Conservation (phyloP, 1,140 invertebrate genomes). For the Saxidomus purpurata region DNA sequence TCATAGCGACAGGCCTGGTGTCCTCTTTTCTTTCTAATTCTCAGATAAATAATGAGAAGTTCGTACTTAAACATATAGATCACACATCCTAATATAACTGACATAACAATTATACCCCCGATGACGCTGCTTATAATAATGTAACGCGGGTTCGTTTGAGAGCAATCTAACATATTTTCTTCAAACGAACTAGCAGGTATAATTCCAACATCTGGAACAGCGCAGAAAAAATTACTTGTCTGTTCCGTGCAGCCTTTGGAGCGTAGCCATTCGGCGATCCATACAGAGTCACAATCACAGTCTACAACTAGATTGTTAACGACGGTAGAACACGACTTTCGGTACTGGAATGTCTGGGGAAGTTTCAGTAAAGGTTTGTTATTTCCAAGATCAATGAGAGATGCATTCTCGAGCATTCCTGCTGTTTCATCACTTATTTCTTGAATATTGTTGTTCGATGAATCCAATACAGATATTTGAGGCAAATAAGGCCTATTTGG, state of each 20-base stretch:
- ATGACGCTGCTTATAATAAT: background rate
- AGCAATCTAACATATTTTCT: background rate
- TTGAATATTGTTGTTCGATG: constrained; percentile 10
- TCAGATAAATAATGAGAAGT: constrained; percentile 19
- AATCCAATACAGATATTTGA: background rate
- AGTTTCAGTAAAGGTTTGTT: constrained; percentile 9
- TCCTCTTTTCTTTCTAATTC: background rate
- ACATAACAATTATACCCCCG: background rate
- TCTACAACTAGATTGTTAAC: background rate
- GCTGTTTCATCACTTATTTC: background rate
- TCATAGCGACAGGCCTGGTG: background rate
- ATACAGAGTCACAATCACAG: constrained; percentile 24
- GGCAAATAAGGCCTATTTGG: background rate
- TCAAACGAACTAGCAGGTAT: background rate
- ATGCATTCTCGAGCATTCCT: background rate
- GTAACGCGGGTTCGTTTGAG: background rate
- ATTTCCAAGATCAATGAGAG: constrained; percentile 8
- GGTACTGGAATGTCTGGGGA: constrained; percentile 28
- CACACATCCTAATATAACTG: background rate
- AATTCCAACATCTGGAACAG: background rate
- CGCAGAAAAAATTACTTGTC: constrained; percentile 2
- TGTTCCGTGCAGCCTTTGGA: background rate
- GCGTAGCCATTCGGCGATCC: constrained; percentile 39
- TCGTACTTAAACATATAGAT: constrained; percentile 36
- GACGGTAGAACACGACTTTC: constrained; percentile 13